Evolutionary conservation across 2,797 vertebrate species (phyloP).

Genomic region (Phoeniculus purpureus): DNA sequence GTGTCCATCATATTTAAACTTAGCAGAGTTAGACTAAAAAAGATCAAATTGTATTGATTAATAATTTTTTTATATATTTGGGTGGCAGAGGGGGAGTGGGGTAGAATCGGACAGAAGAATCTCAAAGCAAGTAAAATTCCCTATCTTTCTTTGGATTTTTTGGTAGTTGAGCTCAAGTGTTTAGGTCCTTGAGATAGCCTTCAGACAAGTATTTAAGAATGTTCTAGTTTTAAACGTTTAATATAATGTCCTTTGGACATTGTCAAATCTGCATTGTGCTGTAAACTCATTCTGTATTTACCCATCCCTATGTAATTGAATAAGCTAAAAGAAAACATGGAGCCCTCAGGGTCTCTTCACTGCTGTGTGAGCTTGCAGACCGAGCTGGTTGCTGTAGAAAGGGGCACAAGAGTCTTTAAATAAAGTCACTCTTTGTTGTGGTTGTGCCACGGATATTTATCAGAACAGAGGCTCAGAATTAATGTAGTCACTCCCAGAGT

Average conservation of each 20-base stretch:
- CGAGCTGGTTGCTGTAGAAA: neutral
- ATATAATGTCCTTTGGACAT: neutral
- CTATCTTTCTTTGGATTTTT: neutral
- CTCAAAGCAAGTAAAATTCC: neutral
- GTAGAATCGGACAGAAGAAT: neutral
- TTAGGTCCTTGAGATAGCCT: neutral
- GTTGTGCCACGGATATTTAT: neutral
- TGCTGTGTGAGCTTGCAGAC: neutral
- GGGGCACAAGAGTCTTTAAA: neutral
- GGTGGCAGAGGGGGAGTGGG: too few relatives aligned
- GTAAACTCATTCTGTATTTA: conserved; percentile 34
- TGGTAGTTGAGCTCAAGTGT: neutral
- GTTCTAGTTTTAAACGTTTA: neutral
- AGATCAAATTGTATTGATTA: neutral
- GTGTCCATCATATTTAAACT: neutral
- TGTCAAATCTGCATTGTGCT: neutral
- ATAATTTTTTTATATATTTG: neutral
- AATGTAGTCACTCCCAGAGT: neutral
- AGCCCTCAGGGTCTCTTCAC: neutral
- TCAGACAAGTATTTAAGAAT: neutral
- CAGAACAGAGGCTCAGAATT: neutral
- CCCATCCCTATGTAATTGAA: conserved; percentile 25
- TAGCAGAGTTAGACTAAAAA: neutral
- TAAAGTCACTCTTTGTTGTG: neutral
- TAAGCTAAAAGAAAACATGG: conserved; percentile 16